phyloP scores from a whole-genome alignment of 2,797 vertebrate genomes.

The Pangasius krempfi region DNA sequence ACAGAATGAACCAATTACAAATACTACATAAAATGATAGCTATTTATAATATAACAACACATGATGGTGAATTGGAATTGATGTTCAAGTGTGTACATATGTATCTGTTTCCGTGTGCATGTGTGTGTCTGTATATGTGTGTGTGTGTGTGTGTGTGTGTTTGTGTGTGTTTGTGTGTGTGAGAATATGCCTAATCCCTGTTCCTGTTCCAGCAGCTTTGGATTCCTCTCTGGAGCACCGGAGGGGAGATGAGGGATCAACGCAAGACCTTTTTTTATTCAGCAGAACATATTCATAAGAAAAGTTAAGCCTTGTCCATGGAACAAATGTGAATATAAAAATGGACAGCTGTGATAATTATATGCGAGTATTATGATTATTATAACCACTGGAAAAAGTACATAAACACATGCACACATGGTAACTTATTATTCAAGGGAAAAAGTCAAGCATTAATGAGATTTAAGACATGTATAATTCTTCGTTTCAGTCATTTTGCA shows the following conservation, averaged over 20 bases:
- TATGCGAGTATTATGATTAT: constrained; percentile 24
- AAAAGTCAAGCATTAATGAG: constrained; percentile 29
- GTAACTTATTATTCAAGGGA: constrained; percentile 21
- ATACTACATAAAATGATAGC: no score
- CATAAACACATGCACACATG: constrained; percentile 50
- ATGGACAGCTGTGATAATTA: constrained; percentile 39
- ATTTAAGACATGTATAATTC: constrained; percentile 37
- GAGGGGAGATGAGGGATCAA: constrained; percentile 40
- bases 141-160: neutral
- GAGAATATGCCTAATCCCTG: constrained; percentile 29
- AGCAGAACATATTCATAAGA: constrained; percentile 41
- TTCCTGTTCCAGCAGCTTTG: constrained; percentile 16
- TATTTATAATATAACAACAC: neutral
- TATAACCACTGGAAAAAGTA: constrained; percentile 37
- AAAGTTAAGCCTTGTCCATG: constrained; percentile 38
- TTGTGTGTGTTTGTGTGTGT: neutral
- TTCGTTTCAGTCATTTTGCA: constrained; percentile 35
- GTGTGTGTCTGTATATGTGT: neutral
- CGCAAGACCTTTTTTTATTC: constrained; percentile 50
- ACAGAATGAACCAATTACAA: neutral
- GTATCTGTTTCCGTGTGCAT: neutral
- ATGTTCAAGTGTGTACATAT: neutral
- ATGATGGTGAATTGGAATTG: neutral
- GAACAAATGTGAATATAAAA: constrained; percentile 50
- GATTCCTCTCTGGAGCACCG: constrained; percentile 36